These are phyloP conservation scores for Lepidocyrtoides sp. DNA, from an alignment of 2,888 invertebrate species.

Conservation along the genomic window DNA sequence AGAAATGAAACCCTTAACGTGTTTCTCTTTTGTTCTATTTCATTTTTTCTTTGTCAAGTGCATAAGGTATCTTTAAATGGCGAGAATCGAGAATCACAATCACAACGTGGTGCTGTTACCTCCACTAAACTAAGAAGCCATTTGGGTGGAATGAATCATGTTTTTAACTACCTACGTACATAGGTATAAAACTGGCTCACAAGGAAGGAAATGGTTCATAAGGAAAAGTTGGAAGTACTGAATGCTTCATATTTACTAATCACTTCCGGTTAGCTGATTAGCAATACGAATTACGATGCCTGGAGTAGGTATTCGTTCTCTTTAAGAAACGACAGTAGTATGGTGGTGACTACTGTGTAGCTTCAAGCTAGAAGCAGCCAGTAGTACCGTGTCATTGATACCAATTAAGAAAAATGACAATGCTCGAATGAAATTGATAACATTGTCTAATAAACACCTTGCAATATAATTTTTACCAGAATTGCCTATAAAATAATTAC, in stretches of 20 bases:
- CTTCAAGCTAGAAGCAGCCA: neutral
- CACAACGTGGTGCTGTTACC: too few species aligned
- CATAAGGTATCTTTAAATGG: neutral
- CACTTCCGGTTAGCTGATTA: constrained; percentile 61
- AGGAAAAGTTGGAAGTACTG: too few species aligned
- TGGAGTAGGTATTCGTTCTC: neutral
- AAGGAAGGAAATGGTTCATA: too few species aligned
- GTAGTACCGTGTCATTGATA: neutral
- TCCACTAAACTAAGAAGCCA: too few species aligned
- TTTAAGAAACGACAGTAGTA: neutral
- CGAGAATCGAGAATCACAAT: too few species aligned
- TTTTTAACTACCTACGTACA: too few species aligned
- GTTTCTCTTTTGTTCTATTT: neutral
- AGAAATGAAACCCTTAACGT: neutral
- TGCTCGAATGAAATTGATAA: neutral
- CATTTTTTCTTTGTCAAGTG: neutral
- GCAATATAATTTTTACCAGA: too few species aligned
- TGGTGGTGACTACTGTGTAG: too few species aligned
- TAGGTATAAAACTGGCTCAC: too few species aligned
- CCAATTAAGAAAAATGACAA: constrained; percentile 26
- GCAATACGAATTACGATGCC: constrained; percentile 14
- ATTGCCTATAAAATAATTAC: too few species aligned
- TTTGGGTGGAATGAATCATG: too few species aligned
- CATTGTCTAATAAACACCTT: too few species aligned
- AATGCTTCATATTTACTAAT: neutral